Base-by-base conservation (phyloP, 2,888 invertebrate species). In the Mesorhabditis spiculigera region DNA sequence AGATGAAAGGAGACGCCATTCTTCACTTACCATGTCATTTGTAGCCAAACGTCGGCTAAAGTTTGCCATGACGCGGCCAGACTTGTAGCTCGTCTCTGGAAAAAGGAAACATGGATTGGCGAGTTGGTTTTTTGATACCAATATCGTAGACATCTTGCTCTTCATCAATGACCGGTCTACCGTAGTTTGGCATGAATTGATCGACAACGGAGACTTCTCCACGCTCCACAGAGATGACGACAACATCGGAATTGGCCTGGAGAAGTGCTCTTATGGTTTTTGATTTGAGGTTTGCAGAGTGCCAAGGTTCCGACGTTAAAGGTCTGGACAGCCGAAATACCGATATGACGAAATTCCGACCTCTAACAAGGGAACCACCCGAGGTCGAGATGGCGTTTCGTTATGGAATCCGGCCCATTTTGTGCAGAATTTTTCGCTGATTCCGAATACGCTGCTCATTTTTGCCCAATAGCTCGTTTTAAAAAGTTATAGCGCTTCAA, bases 141-240 rank as follows among this genome's bases (percentile, higher is more conserved):
- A 83, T 79, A 66, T 82, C 80, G 71, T 79, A 82, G 44, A 84
- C 78, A 68, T 83, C 82, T 68, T 85, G 85, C 41, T 76, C 74
- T 65, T 78, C 73, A 74, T 86, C 86, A 44, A 85, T 75, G 4
- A 76, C 63, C n/a, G 86, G 86, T 43, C 79, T 65, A 6, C 80
- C 81, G 68, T 86, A 85, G 44, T 75, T 77, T 5, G 81, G 76
- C 73, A 82, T 79, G 71, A 77, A 82, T 68, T 85, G 84, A 70
- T 86, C 86, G 45, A 79, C 81, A 4, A 86, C 81, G 50, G 79
- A 78, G n/a, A 84, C 73, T 4, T 69, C 69, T 10, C 43, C 58
- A 13, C 16, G 6, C 28, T 58, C 42, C 50, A 43, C 67, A 4
- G 41, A 4, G 58, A 84, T 79, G 5, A 85, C 73, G 13, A 86